Evolutionary conservation across 2,113 vertebrate species (phyloP).

Genomic region (Telmatochromis brachygnathus): DNA sequence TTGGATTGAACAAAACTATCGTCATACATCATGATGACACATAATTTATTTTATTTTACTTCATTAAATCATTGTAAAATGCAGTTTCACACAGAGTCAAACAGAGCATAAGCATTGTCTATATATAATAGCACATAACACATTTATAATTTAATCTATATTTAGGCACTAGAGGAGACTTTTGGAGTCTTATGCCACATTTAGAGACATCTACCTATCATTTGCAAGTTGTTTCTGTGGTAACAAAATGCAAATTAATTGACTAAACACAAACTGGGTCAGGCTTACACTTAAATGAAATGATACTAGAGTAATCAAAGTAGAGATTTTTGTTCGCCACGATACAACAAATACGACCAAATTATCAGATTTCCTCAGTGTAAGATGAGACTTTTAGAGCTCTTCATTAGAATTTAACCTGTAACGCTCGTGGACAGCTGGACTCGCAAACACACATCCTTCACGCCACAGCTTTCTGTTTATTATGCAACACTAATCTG

Average conservation of each 20-base stretch:
- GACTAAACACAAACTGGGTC: not conserved
- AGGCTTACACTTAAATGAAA: not conserved
- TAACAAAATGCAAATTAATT: not conserved
- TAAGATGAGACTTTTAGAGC: not conserved
- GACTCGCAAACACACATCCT: not conserved
- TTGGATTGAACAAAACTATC: not conserved
- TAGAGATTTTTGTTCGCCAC: not conserved
- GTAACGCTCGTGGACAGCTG: not conserved
- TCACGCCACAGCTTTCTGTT: not conserved
- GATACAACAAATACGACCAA: not conserved
- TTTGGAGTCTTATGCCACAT: not conserved
- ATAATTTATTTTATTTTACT: not conserved
- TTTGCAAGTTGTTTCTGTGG: not conserved
- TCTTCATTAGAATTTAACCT: not conserved
- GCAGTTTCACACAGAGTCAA: not conserved
- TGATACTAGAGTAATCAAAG: not conserved
- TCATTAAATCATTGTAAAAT: not conserved
- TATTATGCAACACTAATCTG: slow-evolving; percentile 12
- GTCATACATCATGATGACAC: not conserved
- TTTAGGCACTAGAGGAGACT: not conserved
- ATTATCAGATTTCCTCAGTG: not conserved
- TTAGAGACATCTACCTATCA: not conserved
- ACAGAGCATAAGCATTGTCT: not conserved
- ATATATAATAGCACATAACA: not conserved
- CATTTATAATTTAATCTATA: not conserved